Evolutionary conservation across 2,113 vertebrate species (phyloP).

Genomic region (Myiopsitta monachus): DNA sequence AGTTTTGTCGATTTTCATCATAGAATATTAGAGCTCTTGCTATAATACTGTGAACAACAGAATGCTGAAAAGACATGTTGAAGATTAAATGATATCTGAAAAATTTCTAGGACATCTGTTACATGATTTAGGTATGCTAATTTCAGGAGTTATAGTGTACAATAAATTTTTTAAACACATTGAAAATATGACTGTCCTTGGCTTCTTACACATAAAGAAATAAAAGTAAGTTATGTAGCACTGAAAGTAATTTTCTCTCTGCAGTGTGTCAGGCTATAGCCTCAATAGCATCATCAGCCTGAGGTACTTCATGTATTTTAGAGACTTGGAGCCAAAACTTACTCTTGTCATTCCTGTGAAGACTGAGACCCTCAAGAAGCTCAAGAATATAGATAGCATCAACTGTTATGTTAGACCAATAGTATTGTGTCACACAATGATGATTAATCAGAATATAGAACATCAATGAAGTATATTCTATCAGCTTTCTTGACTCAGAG

Average conservation of each 20-base stretch:
- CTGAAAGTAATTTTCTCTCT: neutral
- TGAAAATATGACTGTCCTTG: neutral
- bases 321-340: neutral
- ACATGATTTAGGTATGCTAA: neutral
- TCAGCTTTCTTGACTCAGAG: neutral
- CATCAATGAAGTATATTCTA: neutral
- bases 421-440: neutral
- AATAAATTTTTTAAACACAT: neutral
- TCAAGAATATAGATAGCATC: neutral
- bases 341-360: neutral
- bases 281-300: neutral
- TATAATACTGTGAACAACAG: neutral
- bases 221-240: neutral
- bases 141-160: neutral
- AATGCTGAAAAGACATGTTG: neutral
- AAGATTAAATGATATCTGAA: neutral
- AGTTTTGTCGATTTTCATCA: neutral
- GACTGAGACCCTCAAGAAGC: neutral
- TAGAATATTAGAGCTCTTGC: neutral
- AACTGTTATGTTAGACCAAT: neutral
- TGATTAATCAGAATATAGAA: neutral
- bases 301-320: neutral
- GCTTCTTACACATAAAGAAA: neutral
- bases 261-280: neutral
- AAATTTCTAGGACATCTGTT: conserved; percentile 28